Percentiles rank a stretch among this genome's conserved stretches.
Conservation (phyloP, 2,888 invertebrate genomes). For the Leptopterna dolabrata region DNA sequence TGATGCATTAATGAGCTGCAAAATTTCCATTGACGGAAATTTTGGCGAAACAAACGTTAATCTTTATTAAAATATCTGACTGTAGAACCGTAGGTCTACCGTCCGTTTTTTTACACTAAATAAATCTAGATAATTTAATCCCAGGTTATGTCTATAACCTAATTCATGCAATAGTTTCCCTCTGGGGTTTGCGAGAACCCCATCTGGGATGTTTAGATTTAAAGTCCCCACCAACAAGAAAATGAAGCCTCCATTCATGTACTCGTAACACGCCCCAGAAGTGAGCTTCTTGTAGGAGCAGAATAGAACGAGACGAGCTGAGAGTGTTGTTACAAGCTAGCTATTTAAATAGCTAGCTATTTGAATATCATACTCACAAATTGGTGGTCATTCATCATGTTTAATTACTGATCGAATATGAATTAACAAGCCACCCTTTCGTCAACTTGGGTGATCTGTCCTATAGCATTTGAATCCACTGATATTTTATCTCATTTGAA, state of each 20-base stretch:
- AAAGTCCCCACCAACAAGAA: no score
- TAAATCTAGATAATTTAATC: not conserved
- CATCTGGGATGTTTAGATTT: no score
- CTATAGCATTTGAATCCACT: conserved; percentile 10
- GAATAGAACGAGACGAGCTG: conserved; percentile 14
- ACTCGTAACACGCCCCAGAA: not conserved
- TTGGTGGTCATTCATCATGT: not conserved
- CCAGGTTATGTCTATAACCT: not conserved
- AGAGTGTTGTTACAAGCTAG: not conserved
- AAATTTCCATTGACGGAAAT: no score
- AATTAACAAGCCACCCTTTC: conserved; percentile 11
- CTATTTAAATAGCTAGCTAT: conserved; percentile 13
- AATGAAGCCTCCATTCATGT: not conserved
- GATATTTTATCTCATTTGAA: conserved; percentile 6
- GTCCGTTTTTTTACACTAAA: not conserved
- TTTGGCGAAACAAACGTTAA: no score
- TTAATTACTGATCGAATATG: conserved; percentile 1
- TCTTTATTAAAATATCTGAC: no score
- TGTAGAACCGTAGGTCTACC: no score
- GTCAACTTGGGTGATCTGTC: conserved; percentile 13
- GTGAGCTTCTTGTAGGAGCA: conserved; percentile 19
- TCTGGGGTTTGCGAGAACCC: conserved; percentile 19
- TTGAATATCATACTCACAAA: conserved; percentile 28
- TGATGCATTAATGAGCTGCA: no score
- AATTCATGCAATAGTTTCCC: conserved; percentile 10